Conservation (phyloP, 2,797 vertebrate genomes). For the Pelochelys cantorii region DNA sequence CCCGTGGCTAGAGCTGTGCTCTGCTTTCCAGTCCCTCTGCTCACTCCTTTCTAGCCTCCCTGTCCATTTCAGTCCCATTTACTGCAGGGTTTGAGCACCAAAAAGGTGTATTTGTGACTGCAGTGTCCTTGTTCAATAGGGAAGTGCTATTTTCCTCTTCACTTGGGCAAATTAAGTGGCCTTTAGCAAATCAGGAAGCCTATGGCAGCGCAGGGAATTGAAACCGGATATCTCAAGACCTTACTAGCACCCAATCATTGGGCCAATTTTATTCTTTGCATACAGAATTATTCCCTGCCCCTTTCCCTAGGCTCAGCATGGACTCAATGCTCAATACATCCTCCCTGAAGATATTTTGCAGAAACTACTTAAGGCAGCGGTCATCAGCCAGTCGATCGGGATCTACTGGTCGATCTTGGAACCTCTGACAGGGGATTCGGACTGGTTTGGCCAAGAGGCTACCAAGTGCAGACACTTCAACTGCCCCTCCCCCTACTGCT, state of each 20-base stretch:
- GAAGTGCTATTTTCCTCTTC: background rate
- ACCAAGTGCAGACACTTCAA: no score
- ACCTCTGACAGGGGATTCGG: no score
- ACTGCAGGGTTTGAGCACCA: background rate
- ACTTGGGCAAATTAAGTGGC: background rate
- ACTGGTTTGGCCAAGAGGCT: no score
- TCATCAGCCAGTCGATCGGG: no score
- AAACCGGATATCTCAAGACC: background rate
- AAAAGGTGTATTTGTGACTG: background rate
- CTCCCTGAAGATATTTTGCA: background rate
- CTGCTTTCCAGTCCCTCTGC: background rate
- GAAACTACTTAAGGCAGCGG: background rate
- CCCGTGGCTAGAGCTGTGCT: background rate
- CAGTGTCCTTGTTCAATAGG: background rate
- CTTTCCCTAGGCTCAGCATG: background rate
- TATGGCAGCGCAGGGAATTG: background rate
- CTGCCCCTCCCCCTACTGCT: no score
- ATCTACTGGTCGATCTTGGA: no score
- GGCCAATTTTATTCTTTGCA: background rate
- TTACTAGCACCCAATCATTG: background rate
- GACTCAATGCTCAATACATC: background rate
- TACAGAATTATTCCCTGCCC: background rate
- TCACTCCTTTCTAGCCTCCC: background rate
- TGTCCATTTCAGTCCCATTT: background rate
- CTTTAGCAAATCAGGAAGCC: background rate